Base-by-base conservation (phyloP, 2,113 vertebrate genomes). In the Telmatochromis sp. region DNA sequence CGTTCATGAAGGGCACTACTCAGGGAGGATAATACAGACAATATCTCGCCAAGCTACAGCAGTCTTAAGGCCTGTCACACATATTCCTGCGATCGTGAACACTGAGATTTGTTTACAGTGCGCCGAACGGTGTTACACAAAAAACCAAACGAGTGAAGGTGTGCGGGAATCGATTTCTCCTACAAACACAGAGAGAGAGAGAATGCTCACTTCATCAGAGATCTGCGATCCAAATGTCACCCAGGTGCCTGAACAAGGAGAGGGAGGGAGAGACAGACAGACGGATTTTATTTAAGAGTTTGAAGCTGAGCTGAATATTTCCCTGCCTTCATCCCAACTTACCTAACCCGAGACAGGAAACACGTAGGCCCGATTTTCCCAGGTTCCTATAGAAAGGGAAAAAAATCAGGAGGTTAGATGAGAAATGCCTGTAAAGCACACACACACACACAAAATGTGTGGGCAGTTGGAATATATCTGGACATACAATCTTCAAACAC, bases 161-260 rank as follows among this genome's bases (percentile, higher is more conserved):
- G 53, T 35, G 80, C 3, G 3, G 58, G 17, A 80, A 53, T 55
- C 4, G 9, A 63, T 65, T 60, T 9, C 17, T 78, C 53, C 14
- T 23, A 26, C n/a, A 85, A 80, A 88, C 11, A 85, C 31, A 40
- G 1, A 68, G 49, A 65, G 49, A 65, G 49, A 87, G 31, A 26
- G 55, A 89, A 82, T 31, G 81, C 96, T 97, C 95, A 98, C 98
- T 97, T 98, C 97, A 85, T 98, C 98, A 4, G 97, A 97, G 95
- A 98, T 98, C 95, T 98, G 98, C 51, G 98, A 98, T 83, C 98
- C 98, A 90, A 98, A 98, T 2, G 98, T 98, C 94, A 98, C 97
- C 98, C 98, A 98, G 60, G 97, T 98, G 79, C 98, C 98, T 98
- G 95, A 35, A 89, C 35, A 47, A 31, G 86, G 70, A 70, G n/a